phyloP scores from a whole-genome alignment of 2,888 invertebrate species.

The Coleophora deauratella region DNA sequence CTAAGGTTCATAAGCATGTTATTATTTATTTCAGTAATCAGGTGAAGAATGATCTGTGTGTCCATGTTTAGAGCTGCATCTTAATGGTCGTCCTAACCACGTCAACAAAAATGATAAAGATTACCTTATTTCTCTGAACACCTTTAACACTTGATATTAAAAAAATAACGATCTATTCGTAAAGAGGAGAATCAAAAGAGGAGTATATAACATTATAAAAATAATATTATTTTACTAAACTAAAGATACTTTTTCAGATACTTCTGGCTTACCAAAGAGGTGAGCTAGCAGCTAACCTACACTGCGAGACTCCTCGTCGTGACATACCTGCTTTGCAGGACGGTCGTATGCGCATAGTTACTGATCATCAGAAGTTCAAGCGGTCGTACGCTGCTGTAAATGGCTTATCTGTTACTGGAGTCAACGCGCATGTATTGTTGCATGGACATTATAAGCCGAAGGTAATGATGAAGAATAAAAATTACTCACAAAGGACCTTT shows the following conservation, averaged over 20 bases:
- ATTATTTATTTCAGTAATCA: too few relatives aligned
- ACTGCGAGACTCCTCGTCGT: conserved; percentile 74
- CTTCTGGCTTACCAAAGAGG: conserved; percentile 79
- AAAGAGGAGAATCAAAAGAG: too few relatives aligned
- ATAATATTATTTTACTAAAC: neutral
- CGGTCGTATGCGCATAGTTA: conserved; percentile 72
- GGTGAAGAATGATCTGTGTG: too few relatives aligned
- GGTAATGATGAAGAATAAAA: too few relatives aligned
- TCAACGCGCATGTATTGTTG: conserved; percentile 44
- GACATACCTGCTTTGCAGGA: conserved; percentile 65
- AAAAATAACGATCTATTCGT: too few relatives aligned
- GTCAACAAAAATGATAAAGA: too few relatives aligned
- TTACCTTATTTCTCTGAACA: too few relatives aligned
- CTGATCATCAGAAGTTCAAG: conserved; percentile 67
- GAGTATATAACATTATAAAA: neutral
- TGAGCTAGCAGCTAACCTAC: conserved; percentile 80
- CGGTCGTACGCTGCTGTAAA: conserved; percentile 60
- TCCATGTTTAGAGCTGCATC: too few relatives aligned
- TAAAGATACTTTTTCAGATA: conserved; percentile 34
- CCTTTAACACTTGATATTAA: too few relatives aligned
- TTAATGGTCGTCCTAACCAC: too few relatives aligned
- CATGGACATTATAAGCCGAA: conserved; percentile 45
- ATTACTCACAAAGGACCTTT: too few relatives aligned
- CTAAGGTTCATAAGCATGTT: conserved; percentile 56
- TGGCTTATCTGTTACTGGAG: conserved; percentile 41